phyloP scores from a whole-genome alignment of 1,140 invertebrate species.

The Ceratina australensis region DNA sequence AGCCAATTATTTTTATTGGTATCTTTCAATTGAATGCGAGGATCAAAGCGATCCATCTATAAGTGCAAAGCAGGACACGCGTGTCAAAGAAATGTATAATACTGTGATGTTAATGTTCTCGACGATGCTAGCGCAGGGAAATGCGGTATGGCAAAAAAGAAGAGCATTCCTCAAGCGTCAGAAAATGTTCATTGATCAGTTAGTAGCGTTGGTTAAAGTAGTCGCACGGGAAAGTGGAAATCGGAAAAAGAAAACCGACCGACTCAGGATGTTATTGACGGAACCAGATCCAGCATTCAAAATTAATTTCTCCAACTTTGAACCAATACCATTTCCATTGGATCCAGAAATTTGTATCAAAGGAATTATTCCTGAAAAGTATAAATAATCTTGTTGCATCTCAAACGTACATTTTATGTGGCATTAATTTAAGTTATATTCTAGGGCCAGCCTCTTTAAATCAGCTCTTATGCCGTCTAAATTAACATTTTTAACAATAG shows the following conservation, averaged over 20 bases:
- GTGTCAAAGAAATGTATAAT: constrained; percentile 91
- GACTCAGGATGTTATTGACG: constrained; percentile 89
- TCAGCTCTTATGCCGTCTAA: constrained; percentile 98
- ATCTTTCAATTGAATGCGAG: constrained; percentile 95
- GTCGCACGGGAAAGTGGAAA: constrained; percentile 96
- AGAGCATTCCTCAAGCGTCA: constrained; percentile 88
- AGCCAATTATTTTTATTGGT: constrained; percentile 99
- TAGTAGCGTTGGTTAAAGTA: constrained; percentile 93
- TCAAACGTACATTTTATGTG: constrained; percentile 22
- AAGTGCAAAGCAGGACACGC: constrained; percentile 86
- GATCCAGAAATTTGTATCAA: constrained; percentile 95
- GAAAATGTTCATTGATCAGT: constrained; percentile 93
- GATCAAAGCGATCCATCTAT: constrained; percentile 84
- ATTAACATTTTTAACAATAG: constrained; percentile 92
- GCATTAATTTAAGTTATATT: constrained; percentile 33
- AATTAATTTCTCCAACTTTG: constrained; percentile 95
- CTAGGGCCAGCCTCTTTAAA: constrained; percentile 94
- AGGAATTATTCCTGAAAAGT: constrained; percentile 92
- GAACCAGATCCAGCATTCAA: constrained; percentile 90
- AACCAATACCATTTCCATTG: constrained; percentile 95
- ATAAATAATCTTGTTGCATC: constrained; percentile 34
- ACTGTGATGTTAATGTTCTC: constrained; percentile 94
- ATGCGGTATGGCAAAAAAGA: constrained; percentile 85
- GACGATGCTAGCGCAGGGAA: constrained; percentile 83
- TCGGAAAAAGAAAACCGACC: constrained; percentile 94